Base-by-base conservation (phyloP, 2,797 vertebrate species). In the Selene dorsalis region DNA sequence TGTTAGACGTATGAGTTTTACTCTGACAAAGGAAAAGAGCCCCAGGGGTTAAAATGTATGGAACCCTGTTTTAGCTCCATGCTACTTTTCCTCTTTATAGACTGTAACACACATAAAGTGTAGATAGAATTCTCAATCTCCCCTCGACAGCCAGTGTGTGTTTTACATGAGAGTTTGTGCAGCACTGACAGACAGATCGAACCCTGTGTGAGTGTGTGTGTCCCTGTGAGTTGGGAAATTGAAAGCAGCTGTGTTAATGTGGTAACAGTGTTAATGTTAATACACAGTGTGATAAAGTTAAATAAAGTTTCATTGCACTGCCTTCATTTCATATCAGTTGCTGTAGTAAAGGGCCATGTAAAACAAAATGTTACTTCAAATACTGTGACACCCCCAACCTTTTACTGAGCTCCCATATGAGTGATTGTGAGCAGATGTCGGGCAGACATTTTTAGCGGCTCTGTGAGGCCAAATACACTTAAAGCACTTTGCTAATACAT, bases 1-100 rank as follows among this genome's bases (percentile, higher is more conserved):
- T 77, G 65, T 79, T 85, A 77, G 77, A 75, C 58, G 38, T 65
- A 43, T 41, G 68, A 67, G 48, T 56, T 79, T 85, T 77, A 61
- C 80, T 39, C 12, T 30, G 45, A 70, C 65, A 84, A 53, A 71
- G 52, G 45, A 80, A 79, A 85, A 80, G 71, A 50, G 18, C 47
- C 41, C 8, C 0, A 24, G 10, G 28, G 63, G 59, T 65, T 50
- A 16, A 67, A 71, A 61, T 69, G 28, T 86, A 75, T 84, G 88
- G 85, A 90, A 76, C 80, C 50, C 3, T 45, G 39, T 41, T 63
- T 47, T 14, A 71, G 48, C 32, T 50, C 28, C 9, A 16, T 32
- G 28, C 20, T 38, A 45, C 24, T 30, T 39, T 41, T 28, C 50
- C 10, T 52, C 47, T 16, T 18, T 43, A 45, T 3, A 43, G 39